Percentiles rank a stretch among this genome's conserved stretches.
These are phyloP conservation scores for Periophthalmus magnuspinnatus DNA, from an alignment of 2,797 vertebrate species.

Conservation along the genomic window DNA sequence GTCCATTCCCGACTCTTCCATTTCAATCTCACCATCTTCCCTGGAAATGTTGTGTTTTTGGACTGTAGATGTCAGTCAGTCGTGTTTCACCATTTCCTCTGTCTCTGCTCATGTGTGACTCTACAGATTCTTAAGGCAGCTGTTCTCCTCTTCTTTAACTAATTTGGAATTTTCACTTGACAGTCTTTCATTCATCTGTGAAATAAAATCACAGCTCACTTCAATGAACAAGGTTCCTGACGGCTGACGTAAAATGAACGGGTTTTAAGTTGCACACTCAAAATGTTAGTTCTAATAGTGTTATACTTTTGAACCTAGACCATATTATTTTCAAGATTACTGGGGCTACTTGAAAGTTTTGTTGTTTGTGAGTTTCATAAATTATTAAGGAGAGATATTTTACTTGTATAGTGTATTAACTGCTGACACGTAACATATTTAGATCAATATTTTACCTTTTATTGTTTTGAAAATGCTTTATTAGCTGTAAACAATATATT, in stretches of 20 bases:
- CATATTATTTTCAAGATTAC: background rate
- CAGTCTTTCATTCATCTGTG: constrained; percentile 8
- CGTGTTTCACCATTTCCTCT: background rate
- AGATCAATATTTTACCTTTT: no score
- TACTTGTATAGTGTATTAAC: no score
- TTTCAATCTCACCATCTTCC: constrained; percentile 31
- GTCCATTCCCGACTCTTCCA: constrained; percentile 38
- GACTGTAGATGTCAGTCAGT: background rate
- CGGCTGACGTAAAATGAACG: background rate
- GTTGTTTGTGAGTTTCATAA: background rate
- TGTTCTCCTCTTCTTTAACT: constrained; percentile 7
- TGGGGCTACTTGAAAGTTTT: background rate
- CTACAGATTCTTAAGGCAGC: background rate
- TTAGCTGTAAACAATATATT: no score
- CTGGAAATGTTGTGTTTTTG: background rate
- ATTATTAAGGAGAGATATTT: no score
- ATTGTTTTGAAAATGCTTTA: no score
- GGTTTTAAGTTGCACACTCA: background rate
- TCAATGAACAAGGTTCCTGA: background rate
- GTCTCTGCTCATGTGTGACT: background rate
- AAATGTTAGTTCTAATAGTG: background rate
- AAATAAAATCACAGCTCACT: constrained; percentile 3
- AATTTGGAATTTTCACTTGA: background rate
- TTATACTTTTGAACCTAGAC: background rate
- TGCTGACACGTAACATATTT: no score